These are phyloP conservation scores for Mellivora capensis DNA, from an alignment of 2,113 vertebrate genomes.

Conservation along the genomic window DNA sequence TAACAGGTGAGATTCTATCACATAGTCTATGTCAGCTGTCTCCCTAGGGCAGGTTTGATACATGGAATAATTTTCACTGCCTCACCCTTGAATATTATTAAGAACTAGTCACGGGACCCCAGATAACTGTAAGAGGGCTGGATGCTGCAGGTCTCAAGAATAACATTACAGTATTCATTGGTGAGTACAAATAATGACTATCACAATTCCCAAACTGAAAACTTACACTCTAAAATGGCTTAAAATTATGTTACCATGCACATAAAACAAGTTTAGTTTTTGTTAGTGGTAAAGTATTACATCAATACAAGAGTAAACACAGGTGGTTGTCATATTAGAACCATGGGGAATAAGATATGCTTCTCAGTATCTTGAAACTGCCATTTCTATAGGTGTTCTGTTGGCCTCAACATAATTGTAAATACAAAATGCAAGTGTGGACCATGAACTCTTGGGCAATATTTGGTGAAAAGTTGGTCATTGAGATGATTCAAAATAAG, in stretches of 20 bases:
- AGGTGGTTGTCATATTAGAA: not conserved
- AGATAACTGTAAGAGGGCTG: not conserved
- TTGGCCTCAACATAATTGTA: not conserved
- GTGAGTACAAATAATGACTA: not conserved
- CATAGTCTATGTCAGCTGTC: not conserved
- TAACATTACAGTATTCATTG: not conserved
- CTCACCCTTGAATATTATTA: not conserved
- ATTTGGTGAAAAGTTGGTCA: not conserved
- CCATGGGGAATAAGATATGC: not conserved
- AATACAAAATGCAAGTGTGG: not conserved
- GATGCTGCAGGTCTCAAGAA: not conserved
- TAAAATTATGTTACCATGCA: not conserved
- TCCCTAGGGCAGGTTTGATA: not conserved
- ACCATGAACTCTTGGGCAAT: not conserved
- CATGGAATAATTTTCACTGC: not conserved
- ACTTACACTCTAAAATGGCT: not conserved
- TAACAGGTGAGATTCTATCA: not conserved
- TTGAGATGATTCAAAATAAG: not conserved
- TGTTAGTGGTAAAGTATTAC: not conserved
- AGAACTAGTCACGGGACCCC: not conserved
- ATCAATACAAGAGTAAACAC: not conserved
- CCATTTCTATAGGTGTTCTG: not conserved
- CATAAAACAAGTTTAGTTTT: not conserved
- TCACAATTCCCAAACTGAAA: not conserved
- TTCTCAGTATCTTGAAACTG: not conserved